Base-by-base conservation (phyloP, 2,113 vertebrate genomes). In the Petaurus breviceps region DNA sequence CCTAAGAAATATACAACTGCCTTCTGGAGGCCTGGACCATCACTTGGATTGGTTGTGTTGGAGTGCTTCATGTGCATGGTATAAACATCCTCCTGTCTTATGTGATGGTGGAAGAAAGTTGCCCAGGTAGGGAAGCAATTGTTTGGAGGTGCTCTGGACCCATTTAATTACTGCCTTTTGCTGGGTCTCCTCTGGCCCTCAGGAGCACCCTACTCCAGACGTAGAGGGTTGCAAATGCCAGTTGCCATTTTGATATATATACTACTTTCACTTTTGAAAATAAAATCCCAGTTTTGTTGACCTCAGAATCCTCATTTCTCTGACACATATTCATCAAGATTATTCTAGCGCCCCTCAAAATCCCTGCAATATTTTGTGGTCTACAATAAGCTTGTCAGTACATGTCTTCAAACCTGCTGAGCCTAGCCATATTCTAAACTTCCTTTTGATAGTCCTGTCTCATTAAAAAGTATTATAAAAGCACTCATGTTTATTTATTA, bases 401-500 rank as follows among this genome's bases (percentile, higher is more conserved):
- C 47, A 92, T 91, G 95, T 97, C n/a, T 43, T 84, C 68, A 84
- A 84, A 84, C 68, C 19, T 97, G 91, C 96, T 96, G 91, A 92
- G 84, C 50, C 51, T 94, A 91, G 96, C 49, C 93, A 54, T 95
- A 90, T 97, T 96, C 90, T 49, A 93, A 93, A 92, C 89, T 97
- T 95, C 19, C 54, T 98, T 97, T 96, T 96, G 91, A 96, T 96
- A 94, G 92, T 68, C 37, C 14, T 37, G 77, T 96, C 77, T 97
- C 84, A 95, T 96, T 96, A 96, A 96, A 97, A 96, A 92, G 47
- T 93, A 93, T 37, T 93, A 50, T 43, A 92, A 52, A 95, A 52
- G 52, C 31, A 84, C 61, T 98, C 92, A 94, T 96, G 94, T 92
- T 97, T 98, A 96, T 98, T 95, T 97, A 96, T 94, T 91, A 94